Evolutionary conservation across 2,113 vertebrate species (phyloP), one percentile per base, ranked within the genome.

Genomic region (Macquaria ambigua): DNA sequence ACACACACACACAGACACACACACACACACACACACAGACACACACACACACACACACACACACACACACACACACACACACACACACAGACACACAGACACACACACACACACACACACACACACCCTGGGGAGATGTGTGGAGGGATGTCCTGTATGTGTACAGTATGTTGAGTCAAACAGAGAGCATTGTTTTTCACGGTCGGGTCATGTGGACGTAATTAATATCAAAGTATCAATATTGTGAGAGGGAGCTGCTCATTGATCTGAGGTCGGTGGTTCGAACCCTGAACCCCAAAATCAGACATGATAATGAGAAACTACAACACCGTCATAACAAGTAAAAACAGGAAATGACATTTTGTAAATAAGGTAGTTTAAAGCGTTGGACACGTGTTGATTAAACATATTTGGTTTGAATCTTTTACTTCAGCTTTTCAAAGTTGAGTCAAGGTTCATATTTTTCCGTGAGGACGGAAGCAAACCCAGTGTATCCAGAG

Each of bases 1-100:
- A 86, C 72, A 18, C 25, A 79, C 82, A 69, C 63, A 48, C 70
- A 66, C 73, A 66, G 50, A 58, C 83, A 50, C 64, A 69, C 62
- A 37, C 70, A 41, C 31, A 72, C 64, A 34, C 53, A 46, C 50
- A 31, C 64, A 48, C 39, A 55, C 39, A 23, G 28, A 37, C 56
- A 58, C 69, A 39, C 69, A 18, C 34, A n/a, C 23, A n/a, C n/a
- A n/a, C n/a, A n/a, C n/a, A n/a, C n/a, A n/a, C n/a, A n/a, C n/a
- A n/a, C n/a, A n/a, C n/a, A n/a, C n/a, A n/a, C n/a, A n/a, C n/a
- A n/a, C n/a, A n/a, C n/a, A n/a, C n/a, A 86, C 72, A 18, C 25
- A 79, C 82, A 69, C 63, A 48, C 70, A 66, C 73, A 66, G 50
- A 58, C 83, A 50, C 64, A 69, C 62, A 25, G 61, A 41, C 31